Conservation (phyloP, 2,797 vertebrate species). For the Triplophysa bombifrons region DNA sequence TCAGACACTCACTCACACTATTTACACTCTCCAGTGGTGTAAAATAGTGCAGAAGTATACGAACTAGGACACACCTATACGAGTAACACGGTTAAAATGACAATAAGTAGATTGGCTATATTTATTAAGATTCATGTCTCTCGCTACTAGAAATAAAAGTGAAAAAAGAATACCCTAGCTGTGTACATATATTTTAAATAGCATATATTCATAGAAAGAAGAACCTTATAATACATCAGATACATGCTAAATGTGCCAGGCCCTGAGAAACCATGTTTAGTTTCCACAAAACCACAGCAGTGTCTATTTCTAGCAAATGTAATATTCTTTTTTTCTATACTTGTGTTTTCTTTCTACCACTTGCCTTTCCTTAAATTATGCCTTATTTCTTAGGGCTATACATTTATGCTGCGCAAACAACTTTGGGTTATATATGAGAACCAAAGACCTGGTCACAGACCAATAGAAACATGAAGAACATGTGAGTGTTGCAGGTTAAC, state of each 20-base stretch:
- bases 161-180: neutral
- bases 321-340: constrained; percentile 1
- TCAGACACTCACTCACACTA: too few species aligned
- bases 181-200: neutral
- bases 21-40: neutral
- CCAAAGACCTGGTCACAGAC: constrained; percentile 5
- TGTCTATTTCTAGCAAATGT: constrained; percentile 42
- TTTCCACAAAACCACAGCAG: constrained; percentile 10
- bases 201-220: neutral
- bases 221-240: neutral
- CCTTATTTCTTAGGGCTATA: constrained; percentile 44
- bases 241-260: neutral
- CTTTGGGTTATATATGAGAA: constrained; percentile 55
- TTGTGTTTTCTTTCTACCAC: constrained; percentile 27
- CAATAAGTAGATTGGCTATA: neutral
- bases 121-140: neutral
- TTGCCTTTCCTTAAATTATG: constrained; percentile 26
- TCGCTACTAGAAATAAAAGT: constrained; percentile 1
- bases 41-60: neutral
- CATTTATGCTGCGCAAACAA: constrained; percentile 60
- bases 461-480: neutral
- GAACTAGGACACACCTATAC: neutral
- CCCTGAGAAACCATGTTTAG: neutral
- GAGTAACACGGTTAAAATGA: neutral
- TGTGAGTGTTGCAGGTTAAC: neutral